Percentiles rank a stretch among this genome's conserved stretches.
Conservation (phyloP, 2,797 vertebrate genomes). For the Argya squamiceps region DNA sequence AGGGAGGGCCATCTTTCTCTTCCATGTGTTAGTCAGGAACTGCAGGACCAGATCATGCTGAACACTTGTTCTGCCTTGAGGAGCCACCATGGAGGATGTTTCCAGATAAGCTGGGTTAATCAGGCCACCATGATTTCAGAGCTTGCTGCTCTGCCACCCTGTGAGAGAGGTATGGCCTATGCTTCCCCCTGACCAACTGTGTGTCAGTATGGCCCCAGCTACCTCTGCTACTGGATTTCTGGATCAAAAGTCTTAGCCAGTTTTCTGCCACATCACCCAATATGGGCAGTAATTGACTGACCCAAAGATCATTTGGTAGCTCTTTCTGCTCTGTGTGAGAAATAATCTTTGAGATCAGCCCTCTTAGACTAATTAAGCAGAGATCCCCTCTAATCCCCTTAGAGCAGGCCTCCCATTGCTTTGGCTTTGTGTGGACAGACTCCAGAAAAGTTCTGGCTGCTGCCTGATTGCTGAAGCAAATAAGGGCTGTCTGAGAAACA, state of each 20-base stretch:
- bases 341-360: constrained; percentile 16
- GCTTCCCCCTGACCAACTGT: neutral
- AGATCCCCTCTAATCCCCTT: constrained; percentile 15
- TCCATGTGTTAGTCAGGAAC: neutral
- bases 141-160: neutral
- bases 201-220: neutral
- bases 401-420: neutral
- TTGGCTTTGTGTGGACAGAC: neutral
- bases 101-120: neutral
- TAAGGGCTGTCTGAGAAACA: fast-evolving
- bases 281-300: neutral
- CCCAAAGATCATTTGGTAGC: neutral
- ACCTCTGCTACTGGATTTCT: neutral
- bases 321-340: neutral
- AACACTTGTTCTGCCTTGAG: neutral
- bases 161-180: neutral
- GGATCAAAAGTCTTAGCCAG: neutral
- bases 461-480: neutral
- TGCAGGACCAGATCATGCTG: neutral
- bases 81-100: neutral
- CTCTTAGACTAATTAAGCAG: constrained; percentile 32
- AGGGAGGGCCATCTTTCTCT: neutral
- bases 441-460: neutral
- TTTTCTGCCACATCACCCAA: neutral
- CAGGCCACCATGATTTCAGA: neutral